A percentile compares a stretch with the other conserved stretches of the same genome.
These are phyloP conservation scores for Xiphophorus maculatus DNA, from an alignment of 2,113 vertebrate species.

Conservation along the genomic window DNA sequence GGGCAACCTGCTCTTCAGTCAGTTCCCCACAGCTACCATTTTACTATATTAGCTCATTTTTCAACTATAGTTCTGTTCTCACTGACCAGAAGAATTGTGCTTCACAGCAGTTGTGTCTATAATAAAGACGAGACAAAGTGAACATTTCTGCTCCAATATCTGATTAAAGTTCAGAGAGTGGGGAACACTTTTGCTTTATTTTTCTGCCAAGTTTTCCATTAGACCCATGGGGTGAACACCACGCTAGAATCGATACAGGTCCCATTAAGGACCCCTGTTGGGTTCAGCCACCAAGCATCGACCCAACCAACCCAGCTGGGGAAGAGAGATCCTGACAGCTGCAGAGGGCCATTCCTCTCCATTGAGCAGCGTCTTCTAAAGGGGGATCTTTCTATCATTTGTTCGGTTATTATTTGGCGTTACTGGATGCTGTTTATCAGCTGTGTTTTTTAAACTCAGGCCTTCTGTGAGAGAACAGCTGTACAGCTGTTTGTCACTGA, in stretches of 20 bases:
- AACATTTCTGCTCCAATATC: constrained; percentile 23
- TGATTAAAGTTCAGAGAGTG: constrained; percentile 30
- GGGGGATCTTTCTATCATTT: constrained; percentile 27
- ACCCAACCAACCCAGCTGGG: constrained; percentile 43
- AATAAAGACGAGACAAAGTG: constrained; percentile 39
- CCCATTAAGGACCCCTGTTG: constrained; percentile 69
- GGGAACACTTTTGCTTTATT: constrained; percentile 24
- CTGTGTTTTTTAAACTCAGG: constrained; percentile 59
- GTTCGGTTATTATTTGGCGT: constrained; percentile 39
- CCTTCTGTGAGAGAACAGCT: constrained; percentile 45
- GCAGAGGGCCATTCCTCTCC: constrained; percentile 18
- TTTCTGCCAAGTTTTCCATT: constrained; percentile 58
- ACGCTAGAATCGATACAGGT: constrained; percentile 68
- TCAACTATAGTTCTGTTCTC: background rate
- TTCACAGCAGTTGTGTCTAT: constrained; percentile 12
- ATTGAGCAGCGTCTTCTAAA: constrained; percentile 6
- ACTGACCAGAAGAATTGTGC: constrained; percentile 8
- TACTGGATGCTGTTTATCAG: constrained; percentile 41
- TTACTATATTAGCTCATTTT: constrained; percentile 21
- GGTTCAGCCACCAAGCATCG: constrained; percentile 60
- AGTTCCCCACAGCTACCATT: background rate
- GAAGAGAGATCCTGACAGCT: constrained; percentile 33
- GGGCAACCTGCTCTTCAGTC: no score
- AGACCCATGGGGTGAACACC: constrained; percentile 62
- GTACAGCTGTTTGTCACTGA: constrained; percentile 53